Conservation (phyloP, 2,888 invertebrate genomes). For the Piscicola geometra region DNA sequence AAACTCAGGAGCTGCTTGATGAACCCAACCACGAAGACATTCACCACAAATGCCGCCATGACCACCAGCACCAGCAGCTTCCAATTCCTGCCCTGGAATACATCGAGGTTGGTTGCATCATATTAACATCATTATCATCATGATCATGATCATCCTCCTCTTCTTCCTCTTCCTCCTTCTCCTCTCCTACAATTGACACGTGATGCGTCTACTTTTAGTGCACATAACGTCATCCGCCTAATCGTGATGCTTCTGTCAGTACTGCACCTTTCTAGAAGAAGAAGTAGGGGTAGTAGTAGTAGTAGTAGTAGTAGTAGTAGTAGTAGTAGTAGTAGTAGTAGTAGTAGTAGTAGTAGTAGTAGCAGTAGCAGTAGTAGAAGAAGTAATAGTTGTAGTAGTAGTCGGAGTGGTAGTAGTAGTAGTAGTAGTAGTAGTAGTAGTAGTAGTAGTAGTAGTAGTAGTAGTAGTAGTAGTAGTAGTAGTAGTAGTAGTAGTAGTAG, state of each 20-base stretch:
- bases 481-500: slow-evolving; percentile 24
- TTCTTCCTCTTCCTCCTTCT: not conserved
- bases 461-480: slow-evolving; percentile 24
- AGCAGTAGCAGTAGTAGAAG: slow-evolving; percentile 17
- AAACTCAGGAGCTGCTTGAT: no score
- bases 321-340: slow-evolving; percentile 12
- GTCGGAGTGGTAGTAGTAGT: not conserved
- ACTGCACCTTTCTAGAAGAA: not conserved
- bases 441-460: slow-evolving; percentile 21
- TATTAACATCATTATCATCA: not conserved
- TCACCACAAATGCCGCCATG: no score
- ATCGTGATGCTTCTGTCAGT: not conserved
- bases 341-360: slow-evolving; percentile 21
- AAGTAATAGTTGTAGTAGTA: not conserved
- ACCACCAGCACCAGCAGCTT: no score
- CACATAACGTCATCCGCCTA: no score
- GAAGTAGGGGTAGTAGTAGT: not conserved
- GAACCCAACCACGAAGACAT: no score
- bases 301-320: not conserved
- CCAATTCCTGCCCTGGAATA: no score
- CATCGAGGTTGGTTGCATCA: no score
- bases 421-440: slow-evolving; percentile 13
- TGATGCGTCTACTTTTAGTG: no score
- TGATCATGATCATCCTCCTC: not conserved
- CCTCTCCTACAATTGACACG: not conserved